Evolutionary conservation across 2,113 vertebrate genomes (phyloP).

Genomic region (Nothobranchius furzeri): DNA sequence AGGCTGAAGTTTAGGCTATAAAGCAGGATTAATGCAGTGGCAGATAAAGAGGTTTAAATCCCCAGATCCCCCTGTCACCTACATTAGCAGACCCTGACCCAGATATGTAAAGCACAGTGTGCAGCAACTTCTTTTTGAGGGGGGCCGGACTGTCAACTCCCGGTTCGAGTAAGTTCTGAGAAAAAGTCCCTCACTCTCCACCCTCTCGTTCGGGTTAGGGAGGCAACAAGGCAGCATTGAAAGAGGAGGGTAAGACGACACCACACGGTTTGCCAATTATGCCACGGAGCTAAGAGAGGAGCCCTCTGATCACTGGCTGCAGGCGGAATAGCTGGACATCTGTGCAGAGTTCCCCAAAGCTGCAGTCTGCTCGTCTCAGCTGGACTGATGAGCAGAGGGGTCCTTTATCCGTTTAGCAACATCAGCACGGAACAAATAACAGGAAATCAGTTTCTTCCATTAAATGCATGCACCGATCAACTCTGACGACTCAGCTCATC

Average conservation of each 20-base stretch:
- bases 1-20: slow-evolving; percentile 68
- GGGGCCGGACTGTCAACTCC: slow-evolving; percentile 29
- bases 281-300: slow-evolving; percentile 62
- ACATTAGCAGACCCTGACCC: slow-evolving; percentile 81
- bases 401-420: slow-evolving; percentile 28
- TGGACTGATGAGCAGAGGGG: slow-evolving; percentile 15
- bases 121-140: slow-evolving; percentile 39
- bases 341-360: slow-evolving; percentile 27
- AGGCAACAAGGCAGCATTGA: slow-evolving; percentile 60
- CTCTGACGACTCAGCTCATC: too few species aligned
- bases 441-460: slow-evolving; percentile 5
- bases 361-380: slow-evolving; percentile 12
- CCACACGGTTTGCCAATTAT: slow-evolving; percentile 63
- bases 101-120: slow-evolving; percentile 65
- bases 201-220: slow-evolving; percentile 32
- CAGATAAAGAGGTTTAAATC: slow-evolving; percentile 81
- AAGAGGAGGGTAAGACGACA: slow-evolving; percentile 75
- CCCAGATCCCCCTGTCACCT: slow-evolving; percentile 79
- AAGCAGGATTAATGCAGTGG: slow-evolving; percentile 77
- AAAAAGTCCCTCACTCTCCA: slow-evolving; percentile 35
- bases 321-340: slow-evolving; percentile 47
- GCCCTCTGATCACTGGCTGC: slow-evolving; percentile 50
- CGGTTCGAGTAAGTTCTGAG: slow-evolving; percentile 29
- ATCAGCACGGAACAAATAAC: slow-evolving; percentile 15
- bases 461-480: neutral